Evolutionary conservation across 37 sponge, comb jelly and placozoan genomes (phyloP), one percentile per base, ranked within the genome.

Genomic region (Chondrosia reniformis): DNA sequence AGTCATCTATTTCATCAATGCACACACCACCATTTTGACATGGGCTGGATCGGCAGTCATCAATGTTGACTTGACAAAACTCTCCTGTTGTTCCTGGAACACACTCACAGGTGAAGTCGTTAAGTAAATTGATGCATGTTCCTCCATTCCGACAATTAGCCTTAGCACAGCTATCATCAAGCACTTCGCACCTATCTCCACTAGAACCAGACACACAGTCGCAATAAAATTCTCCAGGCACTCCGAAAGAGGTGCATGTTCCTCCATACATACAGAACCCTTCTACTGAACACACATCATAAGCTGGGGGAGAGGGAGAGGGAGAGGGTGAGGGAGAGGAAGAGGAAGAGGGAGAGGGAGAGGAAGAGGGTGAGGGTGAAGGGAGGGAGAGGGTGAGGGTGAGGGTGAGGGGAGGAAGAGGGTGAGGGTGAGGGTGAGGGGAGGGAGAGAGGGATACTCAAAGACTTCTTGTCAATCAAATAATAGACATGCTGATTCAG

Each of bases 161-260:
- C 4, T 32, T 34, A 19, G 24, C 75, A 85, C 85, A 85, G 75
- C 79, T 63, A 45, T 85, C 80, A 33, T 79, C 77, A 27, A 75
- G 63, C 6, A 66, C 58, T 4, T 38, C 59, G 45, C 86, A 85
- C 30, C 25, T 75, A 25, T 59, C 63, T 12, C 86, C 86, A 24
- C 67, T 85, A 33, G 74, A 85, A 17, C 86, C 86, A 4, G 28
- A 17, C 12, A 39, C 57, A 63, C 86, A 85, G 36, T 66, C 49
- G 33, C 86, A 85, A 30, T 41, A 44, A 44, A 79, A 79, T 44
- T 69, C 44, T 34, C 72, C 67, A 31, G 13, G 44, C n/a, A 24
- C 40, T 39, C 72, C 72, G 22, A 2, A 2, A 69, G 72, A 40
- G 1, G 39, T 9, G 42, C 72, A 69, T 41, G 9, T 37, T 3